Evolutionary conservation across 2,113 vertebrate species (phyloP).

Genomic region (Mus pahari): DNA sequence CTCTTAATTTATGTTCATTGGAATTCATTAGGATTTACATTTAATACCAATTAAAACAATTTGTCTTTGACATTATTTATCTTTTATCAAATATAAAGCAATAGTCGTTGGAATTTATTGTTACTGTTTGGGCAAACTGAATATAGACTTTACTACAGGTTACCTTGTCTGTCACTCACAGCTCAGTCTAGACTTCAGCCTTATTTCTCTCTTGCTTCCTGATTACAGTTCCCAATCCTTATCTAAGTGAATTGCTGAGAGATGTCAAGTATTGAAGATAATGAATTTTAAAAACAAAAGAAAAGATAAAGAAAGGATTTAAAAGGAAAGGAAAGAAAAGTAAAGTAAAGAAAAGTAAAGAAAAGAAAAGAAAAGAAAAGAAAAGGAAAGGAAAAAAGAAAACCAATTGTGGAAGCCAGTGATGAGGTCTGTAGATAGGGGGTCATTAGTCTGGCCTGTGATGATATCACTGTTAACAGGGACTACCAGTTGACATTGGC

Average conservation of each 20-base stretch:
- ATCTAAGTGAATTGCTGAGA: neutral
- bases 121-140: neutral
- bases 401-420: neutral
- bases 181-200: neutral
- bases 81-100: neutral
- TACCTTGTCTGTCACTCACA: neutral
- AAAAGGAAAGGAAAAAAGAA: neutral
- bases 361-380: neutral
- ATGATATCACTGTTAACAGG: neutral
- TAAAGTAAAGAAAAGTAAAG: neutral
- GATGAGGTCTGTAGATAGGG: neutral
- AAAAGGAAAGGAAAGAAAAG: too few relatives aligned
- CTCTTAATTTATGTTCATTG: neutral
- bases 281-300: neutral
- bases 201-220: conserved; percentile 11
- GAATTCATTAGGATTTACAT: conserved; percentile 1
- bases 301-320: neutral
- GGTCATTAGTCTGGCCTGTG: conserved; percentile 74
- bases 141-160: neutral
- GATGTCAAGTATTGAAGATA: neutral
- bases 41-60: neutral
- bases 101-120: neutral
- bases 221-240: neutral
- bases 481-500: neutral
- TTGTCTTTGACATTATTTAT: neutral